phyloP scores from a whole-genome alignment of 2,113 vertebrate species.

The Pelecanoides urinatrix region DNA sequence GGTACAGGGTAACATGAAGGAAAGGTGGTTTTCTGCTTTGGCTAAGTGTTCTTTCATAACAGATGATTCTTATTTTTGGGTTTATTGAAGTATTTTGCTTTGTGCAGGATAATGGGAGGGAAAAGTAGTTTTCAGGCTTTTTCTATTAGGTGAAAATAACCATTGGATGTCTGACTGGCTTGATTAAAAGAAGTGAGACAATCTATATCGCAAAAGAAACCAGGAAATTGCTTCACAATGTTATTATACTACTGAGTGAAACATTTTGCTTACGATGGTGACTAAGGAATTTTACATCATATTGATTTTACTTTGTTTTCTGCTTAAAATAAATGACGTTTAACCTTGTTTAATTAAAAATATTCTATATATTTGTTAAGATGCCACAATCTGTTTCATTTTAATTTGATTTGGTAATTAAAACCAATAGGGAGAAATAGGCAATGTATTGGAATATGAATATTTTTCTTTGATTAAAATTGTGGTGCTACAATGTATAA shows the following conservation, averaged over 20 bases:
- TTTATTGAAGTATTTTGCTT: slow-evolving; percentile 19
- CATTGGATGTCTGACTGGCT: background rate
- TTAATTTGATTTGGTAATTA: background rate
- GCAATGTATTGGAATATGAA: background rate
- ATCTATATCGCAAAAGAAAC: background rate
- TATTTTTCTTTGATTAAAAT: background rate
- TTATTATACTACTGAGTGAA: background rate
- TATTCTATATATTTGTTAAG: background rate
- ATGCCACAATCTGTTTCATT: background rate
- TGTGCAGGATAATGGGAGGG: background rate
- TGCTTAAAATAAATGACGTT: background rate
- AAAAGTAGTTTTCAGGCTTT: background rate
- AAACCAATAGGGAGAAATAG: background rate
- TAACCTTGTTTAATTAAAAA: background rate
- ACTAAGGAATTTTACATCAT: background rate
- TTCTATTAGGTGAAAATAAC: background rate
- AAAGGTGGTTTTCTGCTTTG: slow-evolving; percentile 31
- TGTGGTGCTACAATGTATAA: background rate
- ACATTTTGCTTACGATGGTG: background rate
- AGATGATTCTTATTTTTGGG: background rate
- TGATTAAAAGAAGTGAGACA: slow-evolving; percentile 8
- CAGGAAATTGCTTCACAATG: background rate
- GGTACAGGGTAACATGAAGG: background rate
- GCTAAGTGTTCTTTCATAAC: background rate
- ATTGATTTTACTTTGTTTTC: background rate